A percentile compares a stretch with the other conserved stretches of the same genome.
Evolutionary conservation across 2,113 vertebrate genomes (phyloP).

Genomic region (Coryphaenoides rupestris): DNA sequence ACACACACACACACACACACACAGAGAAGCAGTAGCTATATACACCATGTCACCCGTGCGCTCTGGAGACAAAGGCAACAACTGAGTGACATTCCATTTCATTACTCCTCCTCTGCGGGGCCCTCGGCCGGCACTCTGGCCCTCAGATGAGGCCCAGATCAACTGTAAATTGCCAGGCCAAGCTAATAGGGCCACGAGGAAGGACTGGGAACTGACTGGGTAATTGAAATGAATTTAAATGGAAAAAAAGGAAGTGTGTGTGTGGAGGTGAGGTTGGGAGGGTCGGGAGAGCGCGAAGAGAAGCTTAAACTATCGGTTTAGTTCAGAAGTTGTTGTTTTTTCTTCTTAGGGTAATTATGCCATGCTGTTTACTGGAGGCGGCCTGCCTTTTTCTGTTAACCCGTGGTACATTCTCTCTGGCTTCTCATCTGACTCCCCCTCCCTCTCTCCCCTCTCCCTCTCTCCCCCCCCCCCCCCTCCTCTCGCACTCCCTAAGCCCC

Average conservation of each 20-base stretch:
- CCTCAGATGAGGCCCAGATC: conserved; percentile 63
- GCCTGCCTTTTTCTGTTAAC: conserved; percentile 41
- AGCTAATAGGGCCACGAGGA: conserved; percentile 62
- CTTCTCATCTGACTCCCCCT: neutral
- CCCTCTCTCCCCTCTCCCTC: neutral
- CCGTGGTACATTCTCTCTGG: conserved; percentile 12
- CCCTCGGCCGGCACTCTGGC: conserved; percentile 45
- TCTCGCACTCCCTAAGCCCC: neutral
- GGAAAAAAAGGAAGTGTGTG: conserved; percentile 57
- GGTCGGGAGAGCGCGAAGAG: conserved; percentile 40
- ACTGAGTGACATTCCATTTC: conserved; percentile 76
- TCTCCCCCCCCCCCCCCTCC: neutral
- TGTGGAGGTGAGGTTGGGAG: no score
- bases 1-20: conserved; percentile 1
- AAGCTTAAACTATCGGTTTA: conserved; percentile 28
- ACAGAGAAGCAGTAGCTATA: neutral
- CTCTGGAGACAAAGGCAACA: conserved; percentile 61
- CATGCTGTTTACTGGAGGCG: conserved; percentile 58
- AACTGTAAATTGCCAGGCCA: conserved; percentile 70
- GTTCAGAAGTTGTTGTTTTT: conserved; percentile 32
- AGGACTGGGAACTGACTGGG: conserved; percentile 50
- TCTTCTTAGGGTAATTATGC: conserved; percentile 34
- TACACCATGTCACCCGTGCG: conserved; percentile 13
- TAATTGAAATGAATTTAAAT: conserved; percentile 63
- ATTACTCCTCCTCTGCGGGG: conserved; percentile 53